Conservation (phyloP, 2,113 vertebrate genomes). For the Climacteris rufus region DNA sequence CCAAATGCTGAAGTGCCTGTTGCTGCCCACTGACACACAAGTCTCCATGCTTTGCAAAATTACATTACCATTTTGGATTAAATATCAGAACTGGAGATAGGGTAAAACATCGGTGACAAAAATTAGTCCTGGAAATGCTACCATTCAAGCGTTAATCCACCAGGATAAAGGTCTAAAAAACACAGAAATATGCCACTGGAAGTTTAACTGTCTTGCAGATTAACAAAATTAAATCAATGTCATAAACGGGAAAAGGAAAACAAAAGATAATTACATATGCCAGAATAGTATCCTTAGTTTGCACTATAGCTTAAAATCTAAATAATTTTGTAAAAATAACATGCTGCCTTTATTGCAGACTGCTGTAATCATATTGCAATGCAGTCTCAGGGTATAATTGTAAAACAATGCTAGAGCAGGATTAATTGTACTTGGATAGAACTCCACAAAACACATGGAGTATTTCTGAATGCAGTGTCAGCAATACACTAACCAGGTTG, state of each 20-base stretch:
- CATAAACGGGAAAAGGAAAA: neutral
- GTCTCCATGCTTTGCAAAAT: neutral
- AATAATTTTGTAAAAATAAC: neutral
- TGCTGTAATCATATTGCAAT: neutral
- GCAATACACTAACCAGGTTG: neutral
- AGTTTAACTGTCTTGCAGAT: neutral
- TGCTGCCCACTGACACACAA: neutral
- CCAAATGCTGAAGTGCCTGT: neutral
- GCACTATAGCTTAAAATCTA: neutral
- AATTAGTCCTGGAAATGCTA: constrained; percentile 35
- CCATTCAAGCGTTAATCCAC: neutral
- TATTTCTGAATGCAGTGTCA: neutral
- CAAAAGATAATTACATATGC: neutral
- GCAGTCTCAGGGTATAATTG: neutral
- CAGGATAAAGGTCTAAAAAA: neutral
- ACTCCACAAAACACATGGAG: neutral
- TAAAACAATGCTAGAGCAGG: neutral
- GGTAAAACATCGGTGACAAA: constrained; percentile 21
- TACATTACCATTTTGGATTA: neutral
- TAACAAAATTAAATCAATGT: neutral
- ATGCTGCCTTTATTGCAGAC: neutral
- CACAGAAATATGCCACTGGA: neutral
- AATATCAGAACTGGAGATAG: neutral
- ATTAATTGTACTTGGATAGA: neutral
- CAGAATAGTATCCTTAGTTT: neutral